Base-by-base conservation (phyloP, 2,797 vertebrate genomes). In the Numenius phaeopus region DNA sequence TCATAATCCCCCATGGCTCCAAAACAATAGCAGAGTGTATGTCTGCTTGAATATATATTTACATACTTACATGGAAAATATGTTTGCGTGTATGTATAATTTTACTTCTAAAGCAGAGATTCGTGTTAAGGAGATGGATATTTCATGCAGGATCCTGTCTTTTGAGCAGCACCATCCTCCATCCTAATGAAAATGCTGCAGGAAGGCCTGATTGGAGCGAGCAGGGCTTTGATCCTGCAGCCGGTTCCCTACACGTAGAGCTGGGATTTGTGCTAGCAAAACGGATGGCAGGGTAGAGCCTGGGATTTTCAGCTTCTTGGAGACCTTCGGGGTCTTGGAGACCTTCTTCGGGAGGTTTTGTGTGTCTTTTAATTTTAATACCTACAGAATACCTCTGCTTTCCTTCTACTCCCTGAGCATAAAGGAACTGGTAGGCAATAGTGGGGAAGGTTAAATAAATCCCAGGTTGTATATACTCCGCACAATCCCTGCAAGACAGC, bases 1-100 rank as follows among this genome's bases (percentile, higher is more conserved):
- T 97, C 88, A 37, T 95, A 94, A 90, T 97, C 97, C 94, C 86
- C 95, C 46, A 83, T 90, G 90, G 77, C 94, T 97, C 71, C 90
- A 73, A 95, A 97, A 91, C 91, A 94, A 94, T 89, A 89, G 49
- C 82, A 64, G 72, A 90, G 79, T 91, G 61, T 87, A 84, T 40
- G 64, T 89, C 87, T 83, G 69, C 67, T 87, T 95, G 85, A 91
- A 86, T 95, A 73, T 78, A 14, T 84, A 70, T 94, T 92, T 96
- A 84, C 87, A 79, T 92, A 93, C 83, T 97, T 96, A 95, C 4
- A 65, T 69, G 69, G 94, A 80, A 94, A 94, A 92, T 97, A 89
- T 91, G 87, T 95, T 94, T 82, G 83, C 14, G 3, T 93, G 46
- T 95, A 75, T 86, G 87, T 96, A 85, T 90, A 90, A 87, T 94